Evolutionary conservation across 2,113 vertebrate genomes (phyloP).

Genomic region (Gavialis gangeticus): DNA sequence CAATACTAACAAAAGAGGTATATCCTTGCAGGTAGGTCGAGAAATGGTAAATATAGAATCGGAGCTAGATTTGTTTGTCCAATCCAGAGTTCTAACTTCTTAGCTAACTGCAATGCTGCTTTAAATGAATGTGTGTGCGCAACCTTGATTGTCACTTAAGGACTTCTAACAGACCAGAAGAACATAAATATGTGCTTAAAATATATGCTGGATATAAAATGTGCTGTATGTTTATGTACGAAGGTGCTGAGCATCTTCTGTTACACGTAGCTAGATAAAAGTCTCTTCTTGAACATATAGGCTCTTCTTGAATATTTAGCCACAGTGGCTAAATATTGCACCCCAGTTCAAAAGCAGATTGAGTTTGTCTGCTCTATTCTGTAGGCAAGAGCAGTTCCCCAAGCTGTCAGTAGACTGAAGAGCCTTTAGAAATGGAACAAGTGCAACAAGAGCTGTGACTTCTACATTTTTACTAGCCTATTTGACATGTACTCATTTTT

Average conservation of each 20-base stretch:
- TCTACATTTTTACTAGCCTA: neutral
- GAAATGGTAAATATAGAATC: neutral
- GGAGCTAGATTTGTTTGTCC: neutral
- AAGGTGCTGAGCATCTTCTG: neutral
- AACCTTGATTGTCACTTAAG: neutral
- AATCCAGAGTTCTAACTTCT: neutral
- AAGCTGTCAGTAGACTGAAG: neutral
- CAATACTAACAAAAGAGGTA: neutral
- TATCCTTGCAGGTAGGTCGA: neutral
- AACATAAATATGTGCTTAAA: neutral
- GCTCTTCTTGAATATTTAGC: neutral
- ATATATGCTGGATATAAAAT: fast-evolving
- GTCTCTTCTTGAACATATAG: neutral
- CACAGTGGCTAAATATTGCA: neutral
- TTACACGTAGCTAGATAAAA: neutral
- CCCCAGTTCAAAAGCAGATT: neutral
- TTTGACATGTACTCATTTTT: neutral
- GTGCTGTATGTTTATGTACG: neutral
- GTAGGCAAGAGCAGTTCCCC: neutral
- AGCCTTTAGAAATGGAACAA: neutral
- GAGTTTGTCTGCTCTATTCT: fast-evolving
- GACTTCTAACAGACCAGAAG: neutral
- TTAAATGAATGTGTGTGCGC: neutral
- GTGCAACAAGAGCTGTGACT: neutral
- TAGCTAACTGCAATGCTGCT: neutral